These are phyloP conservation scores for Drosophila ambigua DNA, from an alignment of 1,140 invertebrate species.

Conservation along the genomic window DNA sequence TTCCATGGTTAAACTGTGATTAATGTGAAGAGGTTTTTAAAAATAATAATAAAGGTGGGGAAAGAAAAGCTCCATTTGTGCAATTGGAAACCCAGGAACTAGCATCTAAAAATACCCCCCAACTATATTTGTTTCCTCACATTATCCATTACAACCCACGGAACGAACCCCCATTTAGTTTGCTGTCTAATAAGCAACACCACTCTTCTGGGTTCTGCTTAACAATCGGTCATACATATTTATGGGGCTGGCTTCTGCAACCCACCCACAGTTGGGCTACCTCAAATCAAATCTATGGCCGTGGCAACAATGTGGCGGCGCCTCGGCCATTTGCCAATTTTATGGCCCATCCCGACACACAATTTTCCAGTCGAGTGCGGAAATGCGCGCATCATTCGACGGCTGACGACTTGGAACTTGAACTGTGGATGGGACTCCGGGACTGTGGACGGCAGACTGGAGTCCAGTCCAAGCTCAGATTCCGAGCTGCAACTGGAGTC, in stretches of 20 bases:
- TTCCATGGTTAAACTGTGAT: slow-evolving; percentile 35
- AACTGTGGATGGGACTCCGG: background rate
- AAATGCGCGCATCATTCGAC: slow-evolving; percentile 54
- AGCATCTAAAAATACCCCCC: background rate
- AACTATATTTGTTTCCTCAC: background rate
- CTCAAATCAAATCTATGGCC: slow-evolving; percentile 16
- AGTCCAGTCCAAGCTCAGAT: slow-evolving; percentile 6
- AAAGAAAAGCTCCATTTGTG: too few species aligned
- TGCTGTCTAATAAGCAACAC: slow-evolving; percentile 26
- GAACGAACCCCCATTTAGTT: background rate
- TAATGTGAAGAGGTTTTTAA: slow-evolving; percentile 24
- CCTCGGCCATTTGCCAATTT: slow-evolving; percentile 63
- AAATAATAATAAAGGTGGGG: background rate
- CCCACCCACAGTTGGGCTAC: slow-evolving; percentile 14
- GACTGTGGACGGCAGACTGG: slow-evolving; percentile 9
- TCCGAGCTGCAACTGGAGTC: slow-evolving; percentile 10
- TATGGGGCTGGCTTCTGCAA: slow-evolving; percentile 12
- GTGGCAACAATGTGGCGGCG: slow-evolving; percentile 67
- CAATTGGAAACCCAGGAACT: too few species aligned
- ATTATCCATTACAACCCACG: background rate
- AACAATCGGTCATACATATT: slow-evolving; percentile 19
- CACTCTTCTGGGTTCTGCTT: slow-evolving; percentile 14
- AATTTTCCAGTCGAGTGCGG: slow-evolving; percentile 60
- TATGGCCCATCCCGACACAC: slow-evolving; percentile 56
- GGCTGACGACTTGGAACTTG: slow-evolving; percentile 13